Evolutionary conservation across 2,888 invertebrate species (phyloP).

Genomic region (Andrena trimmerana): DNA sequence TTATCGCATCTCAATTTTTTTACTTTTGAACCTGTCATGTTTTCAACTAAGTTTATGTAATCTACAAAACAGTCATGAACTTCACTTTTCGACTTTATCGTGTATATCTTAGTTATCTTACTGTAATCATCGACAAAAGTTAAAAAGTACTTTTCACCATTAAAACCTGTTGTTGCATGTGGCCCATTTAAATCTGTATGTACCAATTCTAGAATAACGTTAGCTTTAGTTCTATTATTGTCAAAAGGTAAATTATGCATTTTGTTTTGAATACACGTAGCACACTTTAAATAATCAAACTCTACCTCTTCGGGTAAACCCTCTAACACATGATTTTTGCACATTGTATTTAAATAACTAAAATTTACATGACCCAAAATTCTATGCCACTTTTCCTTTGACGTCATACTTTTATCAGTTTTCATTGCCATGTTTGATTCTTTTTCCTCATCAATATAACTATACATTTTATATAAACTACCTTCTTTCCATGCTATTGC

Average conservation of each 20-base stretch:
- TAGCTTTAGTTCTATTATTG: conserved; percentile 16
- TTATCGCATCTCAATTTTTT: conserved; percentile 5
- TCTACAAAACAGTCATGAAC: conserved; percentile 13
- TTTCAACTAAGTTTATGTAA: conserved; percentile 14
- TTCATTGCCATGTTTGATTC: too few species aligned
- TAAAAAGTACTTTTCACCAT: conserved; percentile 30
- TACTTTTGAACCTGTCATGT: background rate
- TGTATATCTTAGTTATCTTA: conserved; percentile 24
- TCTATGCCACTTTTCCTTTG: conserved; percentile 28
- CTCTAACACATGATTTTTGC: conserved; percentile 36
- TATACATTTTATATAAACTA: conserved; percentile 38
- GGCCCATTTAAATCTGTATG: too few species aligned
- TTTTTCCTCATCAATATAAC: conserved; percentile 22
- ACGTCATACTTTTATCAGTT: background rate
- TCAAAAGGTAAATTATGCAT: too few species aligned
- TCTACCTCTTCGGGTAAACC: conserved; percentile 41
- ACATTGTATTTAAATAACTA: conserved; percentile 17
- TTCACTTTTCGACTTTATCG: conserved; percentile 21
- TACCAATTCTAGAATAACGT: background rate
- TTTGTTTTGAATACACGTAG: too few species aligned
- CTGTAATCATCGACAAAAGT: conserved; percentile 33
- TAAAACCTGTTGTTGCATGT: conserved; percentile 11
- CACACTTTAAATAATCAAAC: background rate
- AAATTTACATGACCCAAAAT: conserved; percentile 35
- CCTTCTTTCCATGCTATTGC: conserved; percentile 26